Conservation (phyloP, 2,113 vertebrate genomes). For the Emydura subglobosa region DNA sequence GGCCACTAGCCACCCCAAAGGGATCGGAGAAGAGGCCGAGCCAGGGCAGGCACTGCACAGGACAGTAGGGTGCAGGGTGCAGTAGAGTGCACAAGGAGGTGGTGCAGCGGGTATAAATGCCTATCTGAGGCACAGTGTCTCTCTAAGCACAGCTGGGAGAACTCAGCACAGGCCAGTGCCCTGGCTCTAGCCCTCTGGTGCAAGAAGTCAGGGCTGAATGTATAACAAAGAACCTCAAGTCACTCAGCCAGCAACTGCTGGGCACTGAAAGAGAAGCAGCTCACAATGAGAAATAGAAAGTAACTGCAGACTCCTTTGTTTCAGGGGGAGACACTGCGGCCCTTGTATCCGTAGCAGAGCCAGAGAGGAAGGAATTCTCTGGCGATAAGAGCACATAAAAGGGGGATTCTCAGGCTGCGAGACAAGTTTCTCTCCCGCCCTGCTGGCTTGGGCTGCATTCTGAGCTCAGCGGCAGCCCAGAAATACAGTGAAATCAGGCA, state of each 20-base stretch:
- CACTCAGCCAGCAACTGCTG: not conserved
- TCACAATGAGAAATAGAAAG: conserved; percentile 9
- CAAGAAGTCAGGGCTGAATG: not conserved
- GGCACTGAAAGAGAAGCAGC: conserved; percentile 31
- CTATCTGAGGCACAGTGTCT: too few species aligned
- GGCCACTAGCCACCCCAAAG: not conserved
- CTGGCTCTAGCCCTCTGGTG: not conserved
- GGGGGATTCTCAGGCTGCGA: not conserved
- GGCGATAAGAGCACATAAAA: not conserved
- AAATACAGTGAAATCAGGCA: not conserved
- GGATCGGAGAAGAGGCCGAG: not conserved
- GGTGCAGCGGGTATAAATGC: not conserved
- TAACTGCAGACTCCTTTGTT: conserved; percentile 71
- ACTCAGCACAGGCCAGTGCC: not conserved
- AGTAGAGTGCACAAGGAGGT: not conserved
- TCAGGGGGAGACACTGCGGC: conserved; percentile 72
- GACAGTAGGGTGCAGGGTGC: too few species aligned
- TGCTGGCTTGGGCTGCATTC: not conserved
- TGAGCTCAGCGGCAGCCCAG: not conserved
- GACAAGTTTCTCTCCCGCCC: not conserved
- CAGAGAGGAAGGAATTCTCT: not conserved
- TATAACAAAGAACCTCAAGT: not conserved
- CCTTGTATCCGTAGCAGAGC: conserved; percentile 49
- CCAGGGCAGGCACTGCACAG: not conserved
- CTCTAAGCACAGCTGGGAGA: not conserved